Evolutionary conservation across 1,140 invertebrate genomes (phyloP).

Genomic region (Caenorhabditis tropicalis): DNA sequence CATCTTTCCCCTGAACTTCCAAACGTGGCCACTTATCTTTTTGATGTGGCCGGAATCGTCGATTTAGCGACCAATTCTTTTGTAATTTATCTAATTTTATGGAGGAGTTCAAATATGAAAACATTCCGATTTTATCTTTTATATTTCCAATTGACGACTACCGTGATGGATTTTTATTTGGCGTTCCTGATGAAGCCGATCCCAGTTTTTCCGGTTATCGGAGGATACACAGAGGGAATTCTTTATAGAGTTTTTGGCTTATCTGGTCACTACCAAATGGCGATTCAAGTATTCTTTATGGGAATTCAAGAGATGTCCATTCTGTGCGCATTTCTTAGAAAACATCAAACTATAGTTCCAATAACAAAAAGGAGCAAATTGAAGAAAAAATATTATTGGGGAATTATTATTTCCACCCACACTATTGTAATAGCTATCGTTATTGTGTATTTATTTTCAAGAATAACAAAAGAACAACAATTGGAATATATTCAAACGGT

Average conservation of each 20-base stretch:
- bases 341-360: slow-evolving; percentile 3
- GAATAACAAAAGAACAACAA: neutral
- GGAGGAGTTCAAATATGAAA: neutral
- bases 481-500: neutral
- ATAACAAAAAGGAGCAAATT: neutral
- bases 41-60: neutral
- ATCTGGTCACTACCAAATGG: neutral
- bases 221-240: neutral
- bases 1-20: neutral
- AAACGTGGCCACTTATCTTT: neutral
- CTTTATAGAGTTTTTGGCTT: neutral
- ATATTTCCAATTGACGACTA: neutral
- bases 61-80: neutral
- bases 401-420: neutral
- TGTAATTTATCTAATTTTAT: neutral
- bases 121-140: neutral
- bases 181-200: neutral
- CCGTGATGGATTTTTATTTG: neutral
- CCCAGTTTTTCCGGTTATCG: neutral
- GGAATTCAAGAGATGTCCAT: neutral
- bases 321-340: neutral
- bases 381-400: neutral
- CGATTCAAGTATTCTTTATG: neutral
- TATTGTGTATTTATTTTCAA: neutral
- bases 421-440: neutral